Evolutionary conservation across 2,797 vertebrate species (phyloP), one percentile per base, ranked within the genome.

Genomic region (Chaunax sp.): DNA sequence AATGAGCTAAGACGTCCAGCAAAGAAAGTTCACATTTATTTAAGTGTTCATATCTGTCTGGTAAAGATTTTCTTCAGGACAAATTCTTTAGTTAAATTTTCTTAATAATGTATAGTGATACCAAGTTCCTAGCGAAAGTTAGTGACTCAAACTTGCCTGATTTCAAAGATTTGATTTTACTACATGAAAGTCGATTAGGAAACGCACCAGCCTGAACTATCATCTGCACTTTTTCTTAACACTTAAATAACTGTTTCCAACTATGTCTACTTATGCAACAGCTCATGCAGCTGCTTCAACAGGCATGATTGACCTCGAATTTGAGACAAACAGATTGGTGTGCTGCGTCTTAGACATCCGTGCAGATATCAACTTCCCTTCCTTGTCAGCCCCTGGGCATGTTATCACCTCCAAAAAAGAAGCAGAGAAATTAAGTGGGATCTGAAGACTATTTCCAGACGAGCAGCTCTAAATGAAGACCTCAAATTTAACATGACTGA

Each of bases 371-470:
- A 74, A 45, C 83, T 92, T 92, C 62, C 82, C 57, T 80, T 77
- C 56, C 77, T 62, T 25, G 46, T 84, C 70, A 68, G 85, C 92
- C 91, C 58, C 64, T 1, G 78, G 91, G 91, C 90, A 82, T 85
- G 89, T 89, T 88, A 88, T 90, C 85, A 84, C 89, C 81, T 89
- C 79, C 50, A 62, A 68, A 90, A 85, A 86, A 86, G 73, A 86
- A 70, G 73, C 66, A 45, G 67, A 58, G 64, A 83, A 89, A 87
- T 84, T 81, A 80, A 84, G 77, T 64, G 71, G 69, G 78, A 85
- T 63, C 79, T 76, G 79, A 80, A 62, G 63, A 73, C 83, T 76
- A 72, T 73, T 83, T 69, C 70, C 81, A 73, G 87, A 90, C 73
- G 78, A 80, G 81, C 74, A 81, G 53, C 52, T 80, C 77, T 69